These are phyloP conservation scores for Ageneiosus marmoratus DNA, from an alignment of 2,113 vertebrate genomes.

Conservation along the genomic window DNA sequence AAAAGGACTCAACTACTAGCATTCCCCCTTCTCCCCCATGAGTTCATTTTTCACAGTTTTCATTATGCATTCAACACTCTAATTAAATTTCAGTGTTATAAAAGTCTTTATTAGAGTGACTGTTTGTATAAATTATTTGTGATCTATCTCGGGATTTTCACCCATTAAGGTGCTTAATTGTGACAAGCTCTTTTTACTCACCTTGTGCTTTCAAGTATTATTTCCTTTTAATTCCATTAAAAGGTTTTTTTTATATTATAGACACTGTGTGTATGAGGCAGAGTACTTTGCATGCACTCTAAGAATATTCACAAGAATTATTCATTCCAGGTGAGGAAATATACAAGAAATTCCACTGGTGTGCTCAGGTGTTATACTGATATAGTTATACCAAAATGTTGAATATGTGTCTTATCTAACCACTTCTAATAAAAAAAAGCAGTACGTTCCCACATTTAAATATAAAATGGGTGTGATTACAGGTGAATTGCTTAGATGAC, in stretches of 20 bases:
- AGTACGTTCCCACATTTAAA: background rate
- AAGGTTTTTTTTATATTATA: constrained; percentile 63
- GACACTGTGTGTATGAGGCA: constrained; percentile 47
- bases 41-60: constrained; percentile 80
- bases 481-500: background rate
- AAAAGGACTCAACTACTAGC: constrained; percentile 62
- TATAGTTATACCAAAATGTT: background rate
- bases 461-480: background rate
- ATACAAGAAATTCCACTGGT: background rate
- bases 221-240: constrained; percentile 64
- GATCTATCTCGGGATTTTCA: constrained; percentile 71
- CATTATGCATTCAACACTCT: constrained; percentile 79
- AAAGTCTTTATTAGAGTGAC: constrained; percentile 77
- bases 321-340: constrained; percentile 33
- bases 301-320: constrained; percentile 40
- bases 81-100: constrained; percentile 82
- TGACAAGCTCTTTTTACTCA: constrained; percentile 71
- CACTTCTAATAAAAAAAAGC: background rate
- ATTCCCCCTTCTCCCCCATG: constrained; percentile 63
- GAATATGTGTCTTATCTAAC: background rate
- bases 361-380: background rate
- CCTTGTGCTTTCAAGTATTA: constrained; percentile 67
- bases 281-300: constrained; percentile 51
- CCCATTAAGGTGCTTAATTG: constrained; percentile 77
- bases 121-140: constrained; percentile 79